phyloP scores from a whole-genome alignment of 2,113 vertebrate genomes.

The Lamprologus tigripictilis region DNA sequence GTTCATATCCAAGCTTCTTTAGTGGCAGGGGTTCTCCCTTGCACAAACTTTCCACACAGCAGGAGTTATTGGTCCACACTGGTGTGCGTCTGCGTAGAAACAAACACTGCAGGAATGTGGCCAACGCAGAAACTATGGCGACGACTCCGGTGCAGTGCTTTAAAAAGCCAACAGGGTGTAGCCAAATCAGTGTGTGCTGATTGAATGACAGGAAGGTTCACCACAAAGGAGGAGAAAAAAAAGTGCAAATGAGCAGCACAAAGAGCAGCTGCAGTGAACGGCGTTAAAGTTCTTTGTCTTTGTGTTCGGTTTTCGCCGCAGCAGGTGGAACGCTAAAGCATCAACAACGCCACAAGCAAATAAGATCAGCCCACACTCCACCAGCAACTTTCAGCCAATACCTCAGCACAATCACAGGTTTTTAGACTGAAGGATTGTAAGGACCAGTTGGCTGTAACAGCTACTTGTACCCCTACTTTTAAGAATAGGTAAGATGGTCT shows the following conservation, averaged over 20 bases:
- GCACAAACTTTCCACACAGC: background rate
- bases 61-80: background rate
- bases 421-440: accelerated
- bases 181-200: background rate
- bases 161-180: background rate
- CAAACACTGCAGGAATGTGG: background rate
- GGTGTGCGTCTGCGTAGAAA: background rate
- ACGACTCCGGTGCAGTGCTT: background rate
- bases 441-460: background rate
- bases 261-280: background rate
- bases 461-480: background rate
- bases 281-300: background rate
- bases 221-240: background rate
- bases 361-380: background rate
- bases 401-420: background rate
- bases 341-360: background rate
- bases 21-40: background rate
- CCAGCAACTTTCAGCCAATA: background rate
- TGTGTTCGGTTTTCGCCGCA: background rate
- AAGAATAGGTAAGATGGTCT: accelerated
- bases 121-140: background rate
- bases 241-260: background rate
- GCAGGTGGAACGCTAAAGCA: background rate
- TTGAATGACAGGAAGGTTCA: background rate
- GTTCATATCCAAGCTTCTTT: background rate